Percentiles rank a stretch among this genome's conserved stretches.
Conservation (phyloP, 2,113 vertebrate genomes). For the Lasiurus borealis region DNA sequence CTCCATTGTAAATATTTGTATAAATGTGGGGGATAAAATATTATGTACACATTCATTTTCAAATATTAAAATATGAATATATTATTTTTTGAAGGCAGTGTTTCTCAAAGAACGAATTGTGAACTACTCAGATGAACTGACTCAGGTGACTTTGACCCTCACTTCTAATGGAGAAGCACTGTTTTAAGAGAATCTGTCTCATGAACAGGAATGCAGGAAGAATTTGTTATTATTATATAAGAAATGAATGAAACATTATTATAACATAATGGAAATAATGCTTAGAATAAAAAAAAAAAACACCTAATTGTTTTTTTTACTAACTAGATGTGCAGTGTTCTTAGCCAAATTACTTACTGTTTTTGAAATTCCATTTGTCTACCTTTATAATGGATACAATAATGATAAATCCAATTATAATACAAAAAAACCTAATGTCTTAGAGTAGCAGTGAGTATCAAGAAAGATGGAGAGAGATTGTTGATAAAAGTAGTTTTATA, state of each 20-base stretch:
- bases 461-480: not conserved
- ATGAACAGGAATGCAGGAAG: not conserved
- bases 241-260: not conserved
- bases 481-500: not conserved
- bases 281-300: not conserved
- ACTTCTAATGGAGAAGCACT: not conserved
- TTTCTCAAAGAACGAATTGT: not conserved
- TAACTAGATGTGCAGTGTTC: not conserved
- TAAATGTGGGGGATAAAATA: not conserved
- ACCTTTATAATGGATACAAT: conserved; percentile 1
- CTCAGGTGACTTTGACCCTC: not conserved
- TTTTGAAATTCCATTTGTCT: not conserved
- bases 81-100: not conserved
- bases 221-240: not conserved
- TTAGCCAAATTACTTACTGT: not conserved
- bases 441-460: not conserved
- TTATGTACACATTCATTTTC: not conserved
- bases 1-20: not conserved
- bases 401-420: conserved; percentile 4
- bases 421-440: not conserved
- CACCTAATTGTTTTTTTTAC: not conserved
- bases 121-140: not conserved
- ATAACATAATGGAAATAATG: not conserved
- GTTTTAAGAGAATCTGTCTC: not conserved
- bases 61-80: not conserved